phyloP scores from a whole-genome alignment of 1,140 invertebrate species.

The Danaus melanippus region DNA sequence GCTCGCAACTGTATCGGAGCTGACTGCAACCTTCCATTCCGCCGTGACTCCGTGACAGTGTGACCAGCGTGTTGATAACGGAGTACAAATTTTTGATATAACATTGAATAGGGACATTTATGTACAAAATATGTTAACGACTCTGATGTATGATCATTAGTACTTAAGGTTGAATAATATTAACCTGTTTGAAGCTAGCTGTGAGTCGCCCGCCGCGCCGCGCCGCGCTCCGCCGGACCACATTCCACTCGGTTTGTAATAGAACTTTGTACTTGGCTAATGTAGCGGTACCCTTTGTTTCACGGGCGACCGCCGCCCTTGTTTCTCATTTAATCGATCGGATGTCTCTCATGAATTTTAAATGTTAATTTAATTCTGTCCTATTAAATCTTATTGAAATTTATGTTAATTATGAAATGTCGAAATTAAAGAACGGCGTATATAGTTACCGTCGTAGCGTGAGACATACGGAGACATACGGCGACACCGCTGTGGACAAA shows the following conservation, averaged over 20 bases:
- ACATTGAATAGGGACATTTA: slow-evolving; percentile 19
- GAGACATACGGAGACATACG: no score
- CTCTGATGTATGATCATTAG: slow-evolving; percentile 32
- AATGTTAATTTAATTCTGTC: no score
- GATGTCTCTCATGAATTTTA: no score
- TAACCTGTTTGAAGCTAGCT: slow-evolving; percentile 52
- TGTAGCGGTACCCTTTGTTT: slow-evolving; percentile 16
- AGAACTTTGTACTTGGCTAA: slow-evolving; percentile 30
- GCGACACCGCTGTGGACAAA: slow-evolving; percentile 45
- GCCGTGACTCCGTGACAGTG: slow-evolving; percentile 14
- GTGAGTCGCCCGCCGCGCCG: slow-evolving; percentile 40
- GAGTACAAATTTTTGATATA: slow-evolving; percentile 10
- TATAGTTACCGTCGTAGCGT: no score
- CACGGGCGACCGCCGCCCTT: slow-evolving; percentile 9
- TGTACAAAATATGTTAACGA: slow-evolving; percentile 32
- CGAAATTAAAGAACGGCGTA: no score
- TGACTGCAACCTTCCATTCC: slow-evolving; percentile 37
- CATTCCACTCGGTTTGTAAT: slow-evolving; percentile 47
- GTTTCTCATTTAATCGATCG: not conserved
- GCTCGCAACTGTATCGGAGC: slow-evolving; percentile 27
- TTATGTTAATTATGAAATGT: no score
- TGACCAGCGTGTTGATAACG: not conserved
- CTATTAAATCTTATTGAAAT: no score
- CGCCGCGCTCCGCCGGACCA: slow-evolving; percentile 53
- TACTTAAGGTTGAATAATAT: slow-evolving; percentile 48